Evolutionary conservation across 2,888 invertebrate species (phyloP), one percentile per base, ranked within the genome.

Genomic region (Allygus modestus): DNA sequence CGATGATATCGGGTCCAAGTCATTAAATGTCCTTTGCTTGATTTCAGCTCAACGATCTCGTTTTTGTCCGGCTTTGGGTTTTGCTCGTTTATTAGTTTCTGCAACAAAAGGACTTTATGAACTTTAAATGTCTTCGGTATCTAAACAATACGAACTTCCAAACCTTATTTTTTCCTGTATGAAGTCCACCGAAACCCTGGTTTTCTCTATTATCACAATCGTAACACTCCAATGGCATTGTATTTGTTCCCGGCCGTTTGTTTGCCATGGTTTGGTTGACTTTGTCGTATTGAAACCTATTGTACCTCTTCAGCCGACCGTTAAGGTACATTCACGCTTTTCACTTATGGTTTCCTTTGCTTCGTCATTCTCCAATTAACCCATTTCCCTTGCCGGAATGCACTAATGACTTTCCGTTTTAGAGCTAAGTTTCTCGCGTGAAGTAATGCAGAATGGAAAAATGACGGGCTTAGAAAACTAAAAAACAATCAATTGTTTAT

Each of bases 1-100:
- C 94, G 92, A 88, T 95, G 94, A 88, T 95, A 96, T 71, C 94
- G 92, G 81, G 93, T 92, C 95, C 95, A 95, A 0, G 94, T 94
- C 93, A 94, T 91, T 0, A 93, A 92, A 87, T 94, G 94, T 0
- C 93, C 94, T 85, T 93, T 92, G 33, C 90, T 89, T 31, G 91
- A 92, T 86, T 93, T 92, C 73, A 93, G 88, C 88, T 93, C 93
- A 15, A 93, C 89, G 84, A 93, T 91, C 86, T 93, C 93, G 86
- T 93, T 93, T 88, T 93, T 93, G 0, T 93, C 92, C 26, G 86
- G 91, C 88, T 93, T 92, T 2, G 94, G 94, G 88, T 94, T 94
- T 89, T 95, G 95, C 88, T 93, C 93, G 11, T 91, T 91, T 84
- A 95, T 95, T 0, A 93, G 93, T 92, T 94, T 94, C 92, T 94